These are phyloP conservation scores for Clarias batrachus DNA, from an alignment of 2,113 vertebrate genomes.

Conservation along the genomic window DNA sequence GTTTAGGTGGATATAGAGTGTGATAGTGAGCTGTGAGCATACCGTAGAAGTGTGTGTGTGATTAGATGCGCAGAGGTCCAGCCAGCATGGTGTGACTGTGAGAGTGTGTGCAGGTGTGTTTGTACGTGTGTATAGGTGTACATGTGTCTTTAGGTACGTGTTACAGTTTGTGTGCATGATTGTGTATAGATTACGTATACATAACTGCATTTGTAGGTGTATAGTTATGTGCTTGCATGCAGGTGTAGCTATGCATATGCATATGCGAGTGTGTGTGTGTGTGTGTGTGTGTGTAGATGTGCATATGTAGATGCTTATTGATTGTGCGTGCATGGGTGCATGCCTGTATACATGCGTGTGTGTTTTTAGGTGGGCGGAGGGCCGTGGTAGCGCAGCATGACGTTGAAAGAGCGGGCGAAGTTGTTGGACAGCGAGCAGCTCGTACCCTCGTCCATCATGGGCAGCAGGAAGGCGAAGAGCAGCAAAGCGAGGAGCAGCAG, in stretches of 20 bases:
- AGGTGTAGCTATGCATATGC: background rate
- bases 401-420: conserved; percentile 86
- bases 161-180: background rate
- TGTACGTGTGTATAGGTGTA: background rate
- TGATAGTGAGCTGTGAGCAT: background rate
- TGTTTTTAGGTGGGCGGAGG: conserved; percentile 83
- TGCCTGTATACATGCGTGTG: background rate
- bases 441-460: conserved; percentile 73
- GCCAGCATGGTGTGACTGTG: background rate
- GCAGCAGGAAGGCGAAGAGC: conserved; percentile 85
- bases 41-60: background rate
- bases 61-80: background rate
- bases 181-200: background rate
- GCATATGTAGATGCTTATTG: background rate
- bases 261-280: background rate
- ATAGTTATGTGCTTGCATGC: background rate
- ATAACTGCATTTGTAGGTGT: background rate
- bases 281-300: background rate
- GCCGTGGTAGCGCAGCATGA: conserved; percentile 84
- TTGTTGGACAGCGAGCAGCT: conserved; percentile 89
- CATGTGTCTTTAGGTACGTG: background rate
- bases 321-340: background rate
- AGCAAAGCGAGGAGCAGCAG: conserved; percentile 82
- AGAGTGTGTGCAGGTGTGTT: background rate
- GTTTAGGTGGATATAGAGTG: background rate